Conservation (phyloP, 2,888 invertebrate genomes). For the Drosophila atripex region DNA sequence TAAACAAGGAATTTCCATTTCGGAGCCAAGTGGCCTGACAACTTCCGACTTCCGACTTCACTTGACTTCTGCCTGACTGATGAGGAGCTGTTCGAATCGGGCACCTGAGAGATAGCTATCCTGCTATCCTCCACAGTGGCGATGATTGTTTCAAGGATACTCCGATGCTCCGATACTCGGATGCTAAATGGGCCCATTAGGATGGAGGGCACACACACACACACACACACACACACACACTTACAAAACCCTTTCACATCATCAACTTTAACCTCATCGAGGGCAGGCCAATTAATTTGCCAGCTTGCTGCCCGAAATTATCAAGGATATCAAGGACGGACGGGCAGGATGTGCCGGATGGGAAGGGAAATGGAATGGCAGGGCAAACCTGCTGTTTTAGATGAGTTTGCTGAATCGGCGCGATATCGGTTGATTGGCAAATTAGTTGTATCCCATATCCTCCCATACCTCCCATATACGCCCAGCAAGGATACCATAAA, state of each 20-base stretch:
- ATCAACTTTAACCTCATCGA: conserved; percentile 23
- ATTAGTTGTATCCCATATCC: not conserved
- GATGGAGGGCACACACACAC: too few species aligned
- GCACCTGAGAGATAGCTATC: conserved; percentile 7
- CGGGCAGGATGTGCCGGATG: too few species aligned
- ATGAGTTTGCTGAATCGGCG: conserved; percentile 23
- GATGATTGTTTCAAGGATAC: not conserved
- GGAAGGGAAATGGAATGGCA: too few species aligned
- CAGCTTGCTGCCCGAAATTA: conserved; percentile 17
- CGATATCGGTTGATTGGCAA: conserved; percentile 16
- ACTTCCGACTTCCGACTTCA: conserved; percentile 24
- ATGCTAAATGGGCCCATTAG: conserved; percentile 17
- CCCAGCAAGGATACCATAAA: conserved; percentile 5
- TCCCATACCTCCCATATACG: not conserved
- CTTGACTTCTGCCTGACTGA: conserved; percentile 28
- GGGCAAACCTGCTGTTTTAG: not conserved
- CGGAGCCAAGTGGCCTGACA: conserved; percentile 33
- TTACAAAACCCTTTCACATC: conserved; percentile 13
- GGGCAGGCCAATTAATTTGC: conserved; percentile 32
- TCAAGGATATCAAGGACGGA: conserved; percentile 4
- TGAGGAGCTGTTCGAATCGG: conserved; percentile 8
- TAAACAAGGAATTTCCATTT: conserved; percentile 48
- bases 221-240: too few species aligned
- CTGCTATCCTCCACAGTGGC: not conserved
- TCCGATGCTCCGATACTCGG: conserved; percentile 6